Evolutionary conservation across 1,140 invertebrate genomes (phyloP), one percentile per base, ranked within the genome.

Genomic region (Brachionus manjavacas): DNA sequence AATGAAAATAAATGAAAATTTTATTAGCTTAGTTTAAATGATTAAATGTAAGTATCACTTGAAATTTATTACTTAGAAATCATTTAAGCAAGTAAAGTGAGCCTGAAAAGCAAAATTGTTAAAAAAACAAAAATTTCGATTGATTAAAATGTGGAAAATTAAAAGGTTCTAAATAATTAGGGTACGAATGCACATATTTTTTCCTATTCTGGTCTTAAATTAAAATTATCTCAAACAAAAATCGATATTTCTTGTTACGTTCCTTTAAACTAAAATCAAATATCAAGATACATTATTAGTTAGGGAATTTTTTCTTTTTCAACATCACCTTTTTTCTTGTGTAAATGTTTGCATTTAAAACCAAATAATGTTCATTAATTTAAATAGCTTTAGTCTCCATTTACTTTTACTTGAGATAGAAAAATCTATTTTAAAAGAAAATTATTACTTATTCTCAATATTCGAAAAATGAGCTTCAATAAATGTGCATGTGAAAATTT

Each of bases 221-320:
- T 68, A 68, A 68, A 68, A 68, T 68, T 68, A 68, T 68, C 66
- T 68, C 25, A 68, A 31, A 20, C 11, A 68, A 68, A 68, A 68
- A 68, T 68, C 66, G 66, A 68, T 68, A 68, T 31, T 68, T 68
- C 31, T 68, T 3, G 25, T 68, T 68, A 31, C 31, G 66, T 68
- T 68, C 31, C 25, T 39, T 68, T 8, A 31, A 39, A 68, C 25
- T 14, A 68, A 68, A 68, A 68, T 68, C 66, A 68, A 68, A 68
- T 68, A 68, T 68, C 31, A 68, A 68, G 66, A 68, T 68, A 31
- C 28, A 68, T 68, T 68, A 35, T n/a, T 68, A 68, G 25, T 64
- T 64, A 31, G 31, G 2, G 11, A 68, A 66, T 66, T 66, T 66
- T 25, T 66, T 66, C 25, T 68, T 28, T 28, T 60, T 60, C n/a